Conservation (phyloP, 2,888 invertebrate species). For the Ornithoptera alexandrae region DNA sequence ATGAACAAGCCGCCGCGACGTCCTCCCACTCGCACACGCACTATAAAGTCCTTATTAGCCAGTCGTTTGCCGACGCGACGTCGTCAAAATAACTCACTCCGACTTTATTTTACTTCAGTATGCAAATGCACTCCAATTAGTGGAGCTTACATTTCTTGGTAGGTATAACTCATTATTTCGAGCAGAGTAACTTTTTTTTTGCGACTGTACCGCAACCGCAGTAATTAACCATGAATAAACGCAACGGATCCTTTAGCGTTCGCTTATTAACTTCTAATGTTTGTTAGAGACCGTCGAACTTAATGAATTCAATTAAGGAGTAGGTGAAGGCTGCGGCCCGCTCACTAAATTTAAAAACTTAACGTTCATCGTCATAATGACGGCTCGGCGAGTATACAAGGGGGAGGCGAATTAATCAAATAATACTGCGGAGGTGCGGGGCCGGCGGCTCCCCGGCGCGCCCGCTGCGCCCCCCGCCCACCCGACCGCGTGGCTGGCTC, state of each 20-base stretch:
- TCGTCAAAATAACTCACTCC: conserved; percentile 69
- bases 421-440: conserved; percentile 73
- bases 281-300: conserved; percentile 65
- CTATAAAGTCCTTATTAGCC: conserved; percentile 39
- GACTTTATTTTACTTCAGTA: conserved; percentile 70
- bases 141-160: conserved; percentile 67
- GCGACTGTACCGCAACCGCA: conserved; percentile 53
- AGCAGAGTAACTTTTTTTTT: conserved; percentile 63
- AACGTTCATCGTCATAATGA: conserved; percentile 72
- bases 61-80: conserved; percentile 54
- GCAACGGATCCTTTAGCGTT: conserved; percentile 66
- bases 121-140: conserved; percentile 78
- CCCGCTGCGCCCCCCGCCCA: conserved; percentile 47
- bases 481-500: conserved; percentile 73
- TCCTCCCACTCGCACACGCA: conserved; percentile 30
- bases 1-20: not conserved
- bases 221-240: conserved; percentile 69
- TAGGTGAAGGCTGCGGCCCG: conserved; percentile 78
- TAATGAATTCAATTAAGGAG: conserved; percentile 76
- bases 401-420: conserved; percentile 81
- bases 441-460: conserved; percentile 38
- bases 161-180: conserved; percentile 73
- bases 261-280: conserved; percentile 77
- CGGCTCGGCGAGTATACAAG: conserved; percentile 77
- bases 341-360: conserved; percentile 77